Evolutionary conservation across 1,140 invertebrate species (phyloP).

Genomic region (Bombus waltoni): DNA sequence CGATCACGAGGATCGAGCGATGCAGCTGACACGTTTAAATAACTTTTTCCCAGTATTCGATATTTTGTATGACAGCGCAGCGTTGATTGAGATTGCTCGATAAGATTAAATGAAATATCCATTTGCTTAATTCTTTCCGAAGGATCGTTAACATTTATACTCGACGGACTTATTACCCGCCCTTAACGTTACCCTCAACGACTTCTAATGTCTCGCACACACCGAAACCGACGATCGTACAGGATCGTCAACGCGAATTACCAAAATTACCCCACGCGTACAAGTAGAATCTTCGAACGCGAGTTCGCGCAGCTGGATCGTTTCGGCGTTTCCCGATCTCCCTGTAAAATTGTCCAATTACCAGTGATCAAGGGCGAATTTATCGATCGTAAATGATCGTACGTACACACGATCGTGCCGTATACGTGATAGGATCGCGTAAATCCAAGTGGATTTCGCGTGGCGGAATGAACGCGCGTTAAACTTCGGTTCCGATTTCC

Average conservation of each 20-base stretch:
- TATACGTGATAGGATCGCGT: not conserved
- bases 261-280: constrained; percentile 17
- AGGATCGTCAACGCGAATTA: constrained; percentile 21
- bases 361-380: constrained; percentile 36
- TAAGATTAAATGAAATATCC: not conserved
- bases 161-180: not conserved
- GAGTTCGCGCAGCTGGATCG: not conserved
- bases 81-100: not conserved
- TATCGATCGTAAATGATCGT: constrained; percentile 58
- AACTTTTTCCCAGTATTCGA: not conserved
- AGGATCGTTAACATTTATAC: not conserved
- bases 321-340: constrained; percentile 37
- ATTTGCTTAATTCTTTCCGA: not conserved
- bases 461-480: not conserved
- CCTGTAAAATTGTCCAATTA: constrained; percentile 53
- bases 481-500: constrained; percentile 65
- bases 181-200: not conserved
- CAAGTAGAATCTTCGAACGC: not conserved
- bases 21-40: not conserved
- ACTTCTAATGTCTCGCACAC: not conserved
- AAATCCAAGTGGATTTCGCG: constrained; percentile 32
- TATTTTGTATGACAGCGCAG: not conserved
- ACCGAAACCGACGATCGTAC: not conserved
- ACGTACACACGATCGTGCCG: not conserved
- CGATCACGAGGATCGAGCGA: not conserved